These are phyloP conservation scores for Orthonyx spaldingii DNA, from an alignment of 2,113 vertebrate species.

Conservation along the genomic window DNA sequence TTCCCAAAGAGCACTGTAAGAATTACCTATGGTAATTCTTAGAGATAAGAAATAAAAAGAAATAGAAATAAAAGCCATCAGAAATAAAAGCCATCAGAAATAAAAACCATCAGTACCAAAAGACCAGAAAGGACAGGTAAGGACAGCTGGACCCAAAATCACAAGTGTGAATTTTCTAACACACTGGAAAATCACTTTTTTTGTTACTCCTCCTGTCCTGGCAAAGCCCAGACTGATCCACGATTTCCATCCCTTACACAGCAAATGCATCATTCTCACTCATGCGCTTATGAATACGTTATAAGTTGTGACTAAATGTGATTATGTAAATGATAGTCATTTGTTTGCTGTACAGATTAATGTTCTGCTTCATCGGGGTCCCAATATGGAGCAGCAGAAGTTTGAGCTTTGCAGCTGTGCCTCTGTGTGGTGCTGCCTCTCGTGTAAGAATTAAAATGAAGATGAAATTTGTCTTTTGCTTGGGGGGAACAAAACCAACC, in stretches of 20 bases:
- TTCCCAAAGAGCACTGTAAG: neutral
- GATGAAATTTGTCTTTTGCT: slow-evolving; percentile 47
- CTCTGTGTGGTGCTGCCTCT: slow-evolving; percentile 55
- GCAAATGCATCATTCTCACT: slow-evolving; percentile 33
- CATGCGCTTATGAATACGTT: slow-evolving; percentile 49
- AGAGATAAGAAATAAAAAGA: too few species aligned
- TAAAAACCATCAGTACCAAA: neutral
- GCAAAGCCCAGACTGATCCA: neutral
- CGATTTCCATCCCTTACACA: neutral
- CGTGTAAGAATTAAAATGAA: slow-evolving; percentile 48
- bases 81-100: too few species aligned
- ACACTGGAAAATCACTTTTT: neutral
- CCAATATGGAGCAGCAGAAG: slow-evolving; percentile 49
- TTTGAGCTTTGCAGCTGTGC: slow-evolving; percentile 54
- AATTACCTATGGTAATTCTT: too few species aligned
- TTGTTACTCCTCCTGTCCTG: neutral
- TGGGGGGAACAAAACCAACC: neutral
- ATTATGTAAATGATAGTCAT: slow-evolving; percentile 68
- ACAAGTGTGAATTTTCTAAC: neutral
- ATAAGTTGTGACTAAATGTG: slow-evolving; percentile 57
- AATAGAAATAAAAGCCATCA: too few species aligned
- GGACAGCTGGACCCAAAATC: neutral
- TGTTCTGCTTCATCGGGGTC: slow-evolving; percentile 57
- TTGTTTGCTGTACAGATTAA: slow-evolving; percentile 66
- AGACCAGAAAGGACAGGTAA: neutral